Base-by-base conservation (phyloP, 2,888 invertebrate genomes). In the Rotaria macrura region DNA sequence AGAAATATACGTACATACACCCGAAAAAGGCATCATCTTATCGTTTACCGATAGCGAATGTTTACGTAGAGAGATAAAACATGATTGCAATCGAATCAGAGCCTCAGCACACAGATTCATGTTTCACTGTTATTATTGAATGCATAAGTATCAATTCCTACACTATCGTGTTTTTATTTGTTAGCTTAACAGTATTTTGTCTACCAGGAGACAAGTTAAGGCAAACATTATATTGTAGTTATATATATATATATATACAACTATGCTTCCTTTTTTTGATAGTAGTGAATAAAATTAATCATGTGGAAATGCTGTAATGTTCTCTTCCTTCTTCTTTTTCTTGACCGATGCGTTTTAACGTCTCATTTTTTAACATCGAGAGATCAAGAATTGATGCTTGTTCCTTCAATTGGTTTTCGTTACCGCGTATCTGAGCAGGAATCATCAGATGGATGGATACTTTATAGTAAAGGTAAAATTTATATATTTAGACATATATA, bases 371-470 rank as follows among this genome's bases (percentile, higher is more conserved):
- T 79, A 2, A 40, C n/a, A 43, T 14, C 79, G 4, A 23, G 25
- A 7, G 20, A 23, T 12, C 7, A 43, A 43, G 79, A 79, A 79
- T 79, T 79, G n/a, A n/a, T 79, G 43, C 79, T 79, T n/a, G 43
- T 79, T 43, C 79, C 79, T 25, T 79, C 79, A 0, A 43, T 79
- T n/a, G 79, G 43, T 14, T 79, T 79, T 79, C 79, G 79, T 43
- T 34, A 79, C 43, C 79, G n/a, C 43, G 7, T 43, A n/a, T 5
- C 40, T 25, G 9, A 23, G 3, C 12, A 43, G 25, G 43, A 1
- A 43, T 79, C 20, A 79, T 25, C 79, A n/a, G 43, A 79, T 43
- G 79, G 43, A 43, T 79, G 79, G 79, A 43, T 79, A n/a, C 79
- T 79, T n/a, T 79, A 43, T 79, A 43, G 43, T n/a, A 25, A 79